Evolutionary conservation across 1,140 invertebrate species (phyloP).

Genomic region (Drosophila ficusphila): DNA sequence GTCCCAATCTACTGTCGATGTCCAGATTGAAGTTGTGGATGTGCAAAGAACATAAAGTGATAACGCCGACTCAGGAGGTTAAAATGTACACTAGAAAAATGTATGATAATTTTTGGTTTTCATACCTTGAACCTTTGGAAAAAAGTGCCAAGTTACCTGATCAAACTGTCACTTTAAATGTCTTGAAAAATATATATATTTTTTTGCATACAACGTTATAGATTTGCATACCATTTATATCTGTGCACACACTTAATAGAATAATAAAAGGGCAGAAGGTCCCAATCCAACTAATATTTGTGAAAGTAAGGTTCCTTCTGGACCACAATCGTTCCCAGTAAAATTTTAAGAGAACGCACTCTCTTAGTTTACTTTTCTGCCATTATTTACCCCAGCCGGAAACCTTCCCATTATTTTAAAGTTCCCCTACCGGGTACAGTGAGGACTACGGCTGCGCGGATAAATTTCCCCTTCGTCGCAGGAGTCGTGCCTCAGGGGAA

Average conservation of each 20-base stretch:
- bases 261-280: no score
- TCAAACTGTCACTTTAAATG: no score
- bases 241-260: no score
- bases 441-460: constrained; percentile 47
- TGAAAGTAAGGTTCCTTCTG: background rate
- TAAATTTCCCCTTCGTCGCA: constrained; percentile 37
- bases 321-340: constrained; percentile 20
- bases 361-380: constrained; percentile 14
- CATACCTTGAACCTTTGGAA: no score
- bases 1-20: constrained; percentile 5
- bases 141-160: no score
- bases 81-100: background rate
- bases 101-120: no score
- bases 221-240: no score
- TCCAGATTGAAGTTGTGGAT: background rate
- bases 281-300: no score
- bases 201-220: no score
- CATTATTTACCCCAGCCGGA: background rate
- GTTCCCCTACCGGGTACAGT: constrained; percentile 21
- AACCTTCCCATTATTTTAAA: background rate
- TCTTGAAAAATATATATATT: no score
- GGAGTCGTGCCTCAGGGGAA: constrained; percentile 8
- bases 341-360: constrained; percentile 22
- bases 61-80: background rate
- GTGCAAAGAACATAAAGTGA: background rate